A percentile compares a stretch with the other conserved stretches of the same genome.
Evolutionary conservation across 2,888 invertebrate genomes (phyloP).

Genomic region (Hermodice carunculata): DNA sequence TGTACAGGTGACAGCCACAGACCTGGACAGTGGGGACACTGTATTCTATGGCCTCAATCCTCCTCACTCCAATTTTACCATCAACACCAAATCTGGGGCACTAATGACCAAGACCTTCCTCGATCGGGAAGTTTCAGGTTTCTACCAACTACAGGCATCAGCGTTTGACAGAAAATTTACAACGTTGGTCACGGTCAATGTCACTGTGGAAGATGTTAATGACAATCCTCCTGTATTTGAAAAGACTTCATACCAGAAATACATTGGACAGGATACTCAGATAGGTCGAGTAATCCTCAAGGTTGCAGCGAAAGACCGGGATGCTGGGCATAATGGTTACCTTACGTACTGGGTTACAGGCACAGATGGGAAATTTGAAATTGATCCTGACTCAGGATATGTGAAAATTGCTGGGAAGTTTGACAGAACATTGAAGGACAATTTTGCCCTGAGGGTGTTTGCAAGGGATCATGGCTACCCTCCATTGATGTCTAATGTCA

Average conservation of each 20-base stretch:
- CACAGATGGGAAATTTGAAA: conserved; percentile 20
- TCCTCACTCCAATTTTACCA: background rate
- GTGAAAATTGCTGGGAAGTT: conserved; percentile 10
- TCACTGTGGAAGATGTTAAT: conserved; percentile 17
- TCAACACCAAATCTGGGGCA: background rate
- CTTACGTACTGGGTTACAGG: conserved; percentile 26
- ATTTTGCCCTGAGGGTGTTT: conserved; percentile 12
- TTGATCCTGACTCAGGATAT: conserved; percentile 21
- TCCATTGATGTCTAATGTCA: conserved; percentile 2
- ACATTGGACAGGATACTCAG: conserved; percentile 6
- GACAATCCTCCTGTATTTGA: conserved; percentile 24
- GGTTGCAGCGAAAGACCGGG: conserved; percentile 8
- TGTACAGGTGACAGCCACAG: conserved; percentile 14
- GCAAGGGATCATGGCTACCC: conserved; percentile 25
- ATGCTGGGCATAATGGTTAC: conserved; percentile 14
- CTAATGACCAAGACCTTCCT: background rate
- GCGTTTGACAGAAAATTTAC: conserved; percentile 14
- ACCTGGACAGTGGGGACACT: conserved; percentile 3
- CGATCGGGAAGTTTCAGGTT: background rate
- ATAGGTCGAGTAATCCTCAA: background rate
- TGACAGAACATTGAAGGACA: background rate
- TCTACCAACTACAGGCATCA: conserved; percentile 5
- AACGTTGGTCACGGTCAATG: background rate
- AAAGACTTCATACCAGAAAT: background rate
- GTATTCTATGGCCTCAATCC: conserved; percentile 3